Percentiles rank a stretch among this genome's conserved stretches.
phyloP scores from a whole-genome alignment of 2,113 vertebrate species.

The Pimephales promelas region DNA sequence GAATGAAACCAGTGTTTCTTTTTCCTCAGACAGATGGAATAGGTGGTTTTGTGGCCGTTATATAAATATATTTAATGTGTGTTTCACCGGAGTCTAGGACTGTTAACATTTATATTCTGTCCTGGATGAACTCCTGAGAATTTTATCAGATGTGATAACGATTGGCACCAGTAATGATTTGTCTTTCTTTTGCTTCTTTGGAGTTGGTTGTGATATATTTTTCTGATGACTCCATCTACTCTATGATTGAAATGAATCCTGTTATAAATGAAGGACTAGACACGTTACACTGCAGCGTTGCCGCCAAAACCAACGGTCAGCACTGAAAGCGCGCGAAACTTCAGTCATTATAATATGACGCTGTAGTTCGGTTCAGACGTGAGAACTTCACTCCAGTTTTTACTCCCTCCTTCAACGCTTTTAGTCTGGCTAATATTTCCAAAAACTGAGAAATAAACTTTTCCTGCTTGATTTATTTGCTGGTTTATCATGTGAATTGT shows the following conservation, averaged over 20 bases:
- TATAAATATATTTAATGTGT: not conserved
- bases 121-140: too few species aligned
- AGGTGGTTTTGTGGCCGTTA: not conserved
- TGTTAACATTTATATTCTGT: not conserved
- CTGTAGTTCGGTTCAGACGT: not conserved
- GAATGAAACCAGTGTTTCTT: not conserved
- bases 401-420: not conserved
- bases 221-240: not conserved
- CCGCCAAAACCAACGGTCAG: not conserved
- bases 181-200: not conserved
- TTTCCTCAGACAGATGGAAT: not conserved
- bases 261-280: not conserved
- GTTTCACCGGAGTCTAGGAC: not conserved
- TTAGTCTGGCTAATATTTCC: not conserved
- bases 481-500: constrained; percentile 8
- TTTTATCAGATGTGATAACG: not conserved
- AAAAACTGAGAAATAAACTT: not conserved
- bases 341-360: not conserved
- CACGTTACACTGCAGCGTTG: not conserved
- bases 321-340: not conserved
- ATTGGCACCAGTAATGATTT: not conserved
- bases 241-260: not conserved
- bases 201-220: not conserved
- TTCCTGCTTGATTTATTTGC: constrained; percentile 1
- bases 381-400: not conserved